phyloP scores from a whole-genome alignment of 2,888 invertebrate genomes.

The Caenorhabditis sp. region DNA sequence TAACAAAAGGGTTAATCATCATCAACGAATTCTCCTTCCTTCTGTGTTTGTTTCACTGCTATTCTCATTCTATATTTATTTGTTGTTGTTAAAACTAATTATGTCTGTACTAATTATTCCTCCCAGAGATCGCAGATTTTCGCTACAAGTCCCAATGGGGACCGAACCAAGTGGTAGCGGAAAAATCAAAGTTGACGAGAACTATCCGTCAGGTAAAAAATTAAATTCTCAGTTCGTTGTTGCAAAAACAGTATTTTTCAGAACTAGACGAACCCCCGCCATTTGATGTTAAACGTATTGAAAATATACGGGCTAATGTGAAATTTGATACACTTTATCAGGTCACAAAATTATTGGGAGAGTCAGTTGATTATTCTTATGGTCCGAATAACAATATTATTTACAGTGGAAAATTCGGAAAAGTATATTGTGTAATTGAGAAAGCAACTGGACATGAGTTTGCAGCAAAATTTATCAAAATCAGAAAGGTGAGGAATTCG shows the following conservation, averaged over 20 bases:
- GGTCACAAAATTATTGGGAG: conserved; percentile 60
- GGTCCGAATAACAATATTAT: background rate
- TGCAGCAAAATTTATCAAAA: conserved; percentile 83
- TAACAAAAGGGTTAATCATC: background rate
- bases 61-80: background rate
- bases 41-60: background rate
- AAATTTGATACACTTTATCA: conserved; percentile 65
- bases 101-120: conserved; percentile 9
- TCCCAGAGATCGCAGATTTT: conserved; percentile 35
- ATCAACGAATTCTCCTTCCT: background rate
- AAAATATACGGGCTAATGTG: conserved; percentile 61
- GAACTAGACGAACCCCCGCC: conserved; percentile 67
- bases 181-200: conserved; percentile 46
- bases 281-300: conserved; percentile 60
- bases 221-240: no score
- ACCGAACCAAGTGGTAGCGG: conserved; percentile 45
- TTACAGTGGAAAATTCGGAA: conserved; percentile 75
- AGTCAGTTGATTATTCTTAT: conserved; percentile 43
- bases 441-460: conserved; percentile 77
- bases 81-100: background rate
- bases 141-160: conserved; percentile 49
- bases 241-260: no score
- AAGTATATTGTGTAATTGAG: conserved; percentile 76
- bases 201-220: conserved; percentile 52
- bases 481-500: conserved; percentile 45